Conservation (phyloP, 2,888 invertebrate genomes). For the Trilocha varians region DNA sequence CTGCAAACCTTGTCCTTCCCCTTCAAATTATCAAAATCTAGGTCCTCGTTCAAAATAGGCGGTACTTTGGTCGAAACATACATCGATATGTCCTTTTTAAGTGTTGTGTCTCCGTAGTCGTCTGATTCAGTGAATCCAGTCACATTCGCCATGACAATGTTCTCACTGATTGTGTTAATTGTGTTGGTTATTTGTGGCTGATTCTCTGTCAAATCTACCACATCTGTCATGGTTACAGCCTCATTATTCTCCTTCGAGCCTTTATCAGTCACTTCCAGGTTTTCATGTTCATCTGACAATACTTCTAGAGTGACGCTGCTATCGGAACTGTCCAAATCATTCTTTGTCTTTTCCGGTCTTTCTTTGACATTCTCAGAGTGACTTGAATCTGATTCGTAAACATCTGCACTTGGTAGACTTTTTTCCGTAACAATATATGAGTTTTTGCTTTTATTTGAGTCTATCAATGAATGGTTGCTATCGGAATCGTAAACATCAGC, state of each 20-base stretch:
- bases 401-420: slow-evolving; percentile 58
- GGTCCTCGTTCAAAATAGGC: slow-evolving; percentile 52
- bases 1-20: slow-evolving; percentile 47
- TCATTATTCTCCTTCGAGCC: slow-evolving; percentile 11
- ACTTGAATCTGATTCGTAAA: slow-evolving; percentile 73
- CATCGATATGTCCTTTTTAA: slow-evolving; percentile 26
- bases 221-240: slow-evolving; percentile 12
- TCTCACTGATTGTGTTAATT: slow-evolving; percentile 37
- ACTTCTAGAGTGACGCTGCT: slow-evolving; percentile 19
- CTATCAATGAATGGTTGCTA: slow-evolving; percentile 56
- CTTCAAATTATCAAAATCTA: slow-evolving; percentile 62
- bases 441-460: slow-evolving; percentile 30
- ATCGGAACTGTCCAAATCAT: slow-evolving; percentile 27
- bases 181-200: slow-evolving; percentile 21
- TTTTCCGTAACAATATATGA: slow-evolving; percentile 50
- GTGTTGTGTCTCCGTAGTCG: slow-evolving; percentile 26
- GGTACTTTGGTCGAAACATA: slow-evolving; percentile 61
- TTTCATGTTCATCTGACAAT: slow-evolving; percentile 9
- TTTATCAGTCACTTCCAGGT: slow-evolving; percentile 15
- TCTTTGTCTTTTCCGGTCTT: slow-evolving; percentile 13
- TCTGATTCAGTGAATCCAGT: slow-evolving; percentile 42
- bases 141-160: slow-evolving; percentile 57
- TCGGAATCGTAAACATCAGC: slow-evolving; percentile 75
- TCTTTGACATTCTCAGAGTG: slow-evolving; percentile 35
- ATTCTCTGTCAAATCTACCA: slow-evolving; percentile 45